Evolutionary conservation across 2,113 vertebrate species (phyloP), one percentile per base, ranked within the genome.

Genomic region (Catharus fuscescens): DNA sequence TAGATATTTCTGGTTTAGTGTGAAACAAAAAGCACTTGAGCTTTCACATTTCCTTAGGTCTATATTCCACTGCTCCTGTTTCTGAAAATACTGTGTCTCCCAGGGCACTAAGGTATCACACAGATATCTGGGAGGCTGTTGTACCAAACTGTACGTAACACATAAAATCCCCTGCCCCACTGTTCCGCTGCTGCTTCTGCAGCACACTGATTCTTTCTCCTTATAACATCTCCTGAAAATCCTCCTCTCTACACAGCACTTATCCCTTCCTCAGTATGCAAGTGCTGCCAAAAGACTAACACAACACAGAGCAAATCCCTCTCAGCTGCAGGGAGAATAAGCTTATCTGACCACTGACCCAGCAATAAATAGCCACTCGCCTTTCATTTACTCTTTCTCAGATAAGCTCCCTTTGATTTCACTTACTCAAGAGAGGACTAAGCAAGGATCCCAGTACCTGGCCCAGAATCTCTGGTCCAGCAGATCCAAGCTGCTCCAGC

Each of bases 271-370:
- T 79, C 80, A 69, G 31, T 19, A 59, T 24, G 57, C 40, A 79
- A 95, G 48, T 24, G 69, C 62, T 95, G 91, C 93, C 84, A 89
- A 86, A 91, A 87, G 80, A 85, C 86, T 86, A 92, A 93, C 80
- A 78, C 60, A 92, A 93, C 60, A 81, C 69, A 29, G 36, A 95
- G 61, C 73, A 96, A 96, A 96, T 92, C 94, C 83, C 62, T 92
- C 89, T 87, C 94, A 97, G 93, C 73, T 92, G 94, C 93, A 87
- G 24, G 17, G 80, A 91, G 61, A 92, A 94, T 83, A 93, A 92
- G 69, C 76, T 95, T 88, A 92, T 88, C 92, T 86, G 93, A 89
- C 78, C 69, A 92, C 53, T 93, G 94, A 95, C 77, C 89, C 78
- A 86, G 73, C 73, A 95, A 91, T 72, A 95, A 95, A 92, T 81